A percentile compares a stretch with the other conserved stretches of the same genome.
Evolutionary conservation across 1,140 invertebrate genomes (phyloP).

Genomic region (Chironomus striatipennis): DNA sequence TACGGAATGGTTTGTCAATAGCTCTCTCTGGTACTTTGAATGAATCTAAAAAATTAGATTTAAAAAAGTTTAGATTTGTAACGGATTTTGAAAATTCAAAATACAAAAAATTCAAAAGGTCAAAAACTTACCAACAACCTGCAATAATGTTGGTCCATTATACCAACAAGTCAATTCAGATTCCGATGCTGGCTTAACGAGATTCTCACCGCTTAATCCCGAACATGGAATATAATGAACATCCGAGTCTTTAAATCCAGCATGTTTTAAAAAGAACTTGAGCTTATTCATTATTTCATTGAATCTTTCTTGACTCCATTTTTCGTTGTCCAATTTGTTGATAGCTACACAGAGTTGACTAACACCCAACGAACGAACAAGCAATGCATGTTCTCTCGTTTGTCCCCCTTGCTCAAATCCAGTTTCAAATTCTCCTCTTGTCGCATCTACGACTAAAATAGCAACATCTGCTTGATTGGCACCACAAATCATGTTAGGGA

Average conservation of each 20-base stretch:
- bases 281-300: constrained; percentile 80
- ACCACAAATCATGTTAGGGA: constrained; percentile 98
- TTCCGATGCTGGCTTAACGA: constrained; percentile 61
- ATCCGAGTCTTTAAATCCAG: constrained; percentile 85
- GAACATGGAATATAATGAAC: constrained; percentile 92
- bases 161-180: constrained; percentile 72
- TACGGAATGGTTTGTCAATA: constrained; percentile 82
- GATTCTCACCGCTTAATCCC: constrained; percentile 89
- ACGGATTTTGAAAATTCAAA: background rate
- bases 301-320: constrained; percentile 74
- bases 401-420: constrained; percentile 97
- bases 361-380: constrained; percentile 84
- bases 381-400: constrained; percentile 92
- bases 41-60: constrained; percentile 46
- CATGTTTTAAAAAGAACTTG: constrained; percentile 83
- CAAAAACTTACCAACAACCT: constrained; percentile 61
- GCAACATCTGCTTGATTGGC: constrained; percentile 96
- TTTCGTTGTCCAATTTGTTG: constrained; percentile 76
- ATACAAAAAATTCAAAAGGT: background rate
- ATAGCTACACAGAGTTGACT: constrained; percentile 77
- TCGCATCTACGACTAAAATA: constrained; percentile 91
- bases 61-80: background rate
- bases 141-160: constrained; percentile 66
- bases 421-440: constrained; percentile 95
- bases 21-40: constrained; percentile 76